Evolutionary conservation across 2,797 vertebrate species (phyloP), one percentile per base, ranked within the genome.

Genomic region (Epinephelus malabaricus): DNA sequence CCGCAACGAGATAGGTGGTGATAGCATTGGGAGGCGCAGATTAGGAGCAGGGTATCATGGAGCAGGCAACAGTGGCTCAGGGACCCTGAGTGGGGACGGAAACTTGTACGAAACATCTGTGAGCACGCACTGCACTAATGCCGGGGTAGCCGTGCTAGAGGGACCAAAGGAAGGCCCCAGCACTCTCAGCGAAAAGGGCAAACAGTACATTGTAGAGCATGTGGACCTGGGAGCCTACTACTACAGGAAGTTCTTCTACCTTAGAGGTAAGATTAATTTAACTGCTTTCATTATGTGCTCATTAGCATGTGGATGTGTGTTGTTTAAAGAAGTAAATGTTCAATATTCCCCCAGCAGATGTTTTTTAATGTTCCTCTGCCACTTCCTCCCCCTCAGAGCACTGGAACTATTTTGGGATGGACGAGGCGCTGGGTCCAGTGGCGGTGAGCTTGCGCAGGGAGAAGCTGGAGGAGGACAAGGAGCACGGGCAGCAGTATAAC

Each of bases 391-490:
- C 46, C 61, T 80, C 95, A 99, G 97, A 99, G 88, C 97, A 99
- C 91, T 98, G 97, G 97, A 99, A 99, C 94, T 99, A 99, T 91
- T 99, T 99, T 92, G 98, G 98, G 58, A 92, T 97, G 5, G 98
- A 99, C 74, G 98, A 99, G 83, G 95, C 95, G 18, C 91, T 99
- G 68, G 98, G 98, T 78, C 98, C 98, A 0, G 97, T 99, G 80
- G 98, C 98, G 62, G 96, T 99, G 79, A 99, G 97, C 90, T 93
- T 99, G 85, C 96, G 97, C 85, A 96, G 98, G 86, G 98, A 99
- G 87, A 99, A 98, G 86, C 92, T 97, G 79, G 98, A 99, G 50
- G 98, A 99, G 84, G 96, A 97, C 68, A 99, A 99, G 86, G 98
- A 99, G 76, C 98, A 97, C 1, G 96, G 97, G 65, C 96, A 96